Evolutionary conservation across 2,797 vertebrate genomes (phyloP), one percentile per base, ranked within the genome.

Genomic region (Psittacula echo): DNA sequence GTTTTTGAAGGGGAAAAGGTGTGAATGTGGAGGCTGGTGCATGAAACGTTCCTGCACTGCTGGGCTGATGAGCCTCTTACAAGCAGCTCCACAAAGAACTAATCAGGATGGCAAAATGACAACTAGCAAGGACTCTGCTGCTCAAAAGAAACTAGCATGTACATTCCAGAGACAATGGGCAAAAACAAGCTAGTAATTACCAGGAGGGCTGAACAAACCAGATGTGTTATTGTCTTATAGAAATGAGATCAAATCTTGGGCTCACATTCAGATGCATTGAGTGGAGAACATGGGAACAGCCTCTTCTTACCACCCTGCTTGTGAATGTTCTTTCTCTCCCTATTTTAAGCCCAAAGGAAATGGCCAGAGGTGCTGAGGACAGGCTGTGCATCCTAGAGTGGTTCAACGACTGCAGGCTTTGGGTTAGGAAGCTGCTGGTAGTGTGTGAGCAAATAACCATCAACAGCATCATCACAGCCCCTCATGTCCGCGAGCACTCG

Each of bases 181-280:
- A 9, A 82, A 80, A 85, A 73, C 41, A 41, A 87, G 77, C 61
- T 16, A 45, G 88, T 10, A 91, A 94, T 96, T 94, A 96, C 72
- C 73, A 54, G 83, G 77, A 82, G 84, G 64, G 89, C 91, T 74
- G 95, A 95, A 77, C 85, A 90, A 76, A 95, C 65, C 95, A 94
- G 95, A 79, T 93, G 94, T 82, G 91, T 94, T 17, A 91, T 90
- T 95, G 95, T 94, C 85, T 60, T 77, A 48, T 34, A 94, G 77
- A 58, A 87, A 85, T 13, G 45, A 88, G 74, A 91, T 82, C 77
- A 79, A 16, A 74, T 65, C 90, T 93, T 85, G 60, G 61, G 83
- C 32, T 88, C 50, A 21, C 50, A 24, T 72, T 91, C 54, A 88
- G 67, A 81, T 39, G 74, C 68, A 65, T 44, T 6, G 30, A 68